A percentile compares a stretch with the other conserved stretches of the same genome.
These are phyloP conservation scores for Amazona vittata DNA, from an alignment of 2,113 vertebrate species.

Conservation along the genomic window DNA sequence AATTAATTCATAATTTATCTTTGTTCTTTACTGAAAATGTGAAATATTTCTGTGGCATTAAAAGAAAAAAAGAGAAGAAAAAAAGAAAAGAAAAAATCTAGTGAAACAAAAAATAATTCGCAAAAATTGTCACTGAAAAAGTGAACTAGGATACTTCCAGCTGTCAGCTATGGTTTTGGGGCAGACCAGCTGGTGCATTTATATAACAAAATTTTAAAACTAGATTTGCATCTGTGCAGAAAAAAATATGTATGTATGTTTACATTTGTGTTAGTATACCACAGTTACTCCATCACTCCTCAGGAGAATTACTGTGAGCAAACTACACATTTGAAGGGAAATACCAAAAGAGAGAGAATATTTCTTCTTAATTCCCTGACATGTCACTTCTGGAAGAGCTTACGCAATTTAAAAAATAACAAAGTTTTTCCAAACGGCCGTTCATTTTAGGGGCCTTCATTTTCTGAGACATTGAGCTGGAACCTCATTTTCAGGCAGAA, in stretches of 20 bases:
- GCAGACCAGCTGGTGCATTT: background rate
- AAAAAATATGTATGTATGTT: background rate
- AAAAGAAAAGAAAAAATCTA: accelerated
- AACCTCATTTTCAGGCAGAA: background rate
- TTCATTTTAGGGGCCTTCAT: background rate
- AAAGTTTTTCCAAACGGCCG: background rate
- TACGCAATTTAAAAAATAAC: background rate
- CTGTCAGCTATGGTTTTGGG: background rate
- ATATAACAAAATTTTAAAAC: background rate
- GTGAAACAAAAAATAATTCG: background rate
- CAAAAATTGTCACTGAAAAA: background rate
- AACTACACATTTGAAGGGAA: background rate
- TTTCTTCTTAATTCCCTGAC: background rate
- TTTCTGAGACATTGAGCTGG: background rate
- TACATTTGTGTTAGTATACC: background rate
- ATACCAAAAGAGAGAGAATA: background rate
- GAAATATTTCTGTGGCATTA: background rate
- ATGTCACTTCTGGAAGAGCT: background rate
- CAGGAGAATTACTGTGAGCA: background rate
- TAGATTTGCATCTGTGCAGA: background rate
- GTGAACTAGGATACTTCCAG: background rate
- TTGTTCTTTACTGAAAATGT: background rate
- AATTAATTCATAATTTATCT: background rate
- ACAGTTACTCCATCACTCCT: background rate
- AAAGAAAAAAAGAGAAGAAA: no score